phyloP scores from a whole-genome alignment of 2,888 invertebrate species.

The Matsumyia berberina region DNA sequence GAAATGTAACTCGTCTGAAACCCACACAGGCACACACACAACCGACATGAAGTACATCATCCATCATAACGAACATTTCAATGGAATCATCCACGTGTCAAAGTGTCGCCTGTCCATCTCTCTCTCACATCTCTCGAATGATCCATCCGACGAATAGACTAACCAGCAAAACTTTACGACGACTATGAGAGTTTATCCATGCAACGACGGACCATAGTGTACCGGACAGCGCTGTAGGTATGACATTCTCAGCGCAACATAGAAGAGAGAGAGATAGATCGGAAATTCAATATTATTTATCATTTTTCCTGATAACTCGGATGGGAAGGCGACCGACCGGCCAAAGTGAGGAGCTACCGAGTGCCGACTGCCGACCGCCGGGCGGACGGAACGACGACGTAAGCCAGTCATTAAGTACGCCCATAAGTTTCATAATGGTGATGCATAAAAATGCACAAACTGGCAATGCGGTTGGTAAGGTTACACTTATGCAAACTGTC shows the following conservation, averaged over 20 bases:
- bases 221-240: conserved; percentile 12
- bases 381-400: conserved; percentile 40
- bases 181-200: conserved; percentile 54
- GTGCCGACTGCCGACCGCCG: not conserved
- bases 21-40: conserved; percentile 6
- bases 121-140: conserved; percentile 62
- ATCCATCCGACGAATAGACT: conserved; percentile 64
- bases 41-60: conserved; percentile 21
- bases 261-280: conserved; percentile 54
- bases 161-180: conserved; percentile 61
- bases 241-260: conserved; percentile 74
- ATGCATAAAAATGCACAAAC: conserved; percentile 76
- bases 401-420: conserved; percentile 77
- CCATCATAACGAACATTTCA: conserved; percentile 67
- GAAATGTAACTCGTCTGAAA: conserved; percentile 14
- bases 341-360: conserved; percentile 27
- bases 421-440: conserved; percentile 77
- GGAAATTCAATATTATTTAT: conserved; percentile 73
- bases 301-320: conserved; percentile 71
- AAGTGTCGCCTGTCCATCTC: conserved; percentile 75
- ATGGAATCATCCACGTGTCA: conserved; percentile 76
- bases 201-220: conserved; percentile 18
- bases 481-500: conserved; percentile 56
- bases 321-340: conserved; percentile 44
- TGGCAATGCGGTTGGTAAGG: conserved; percentile 73